phyloP scores from a whole-genome alignment of 1,140 invertebrate genomes.

The Amyelois transitella region DNA sequence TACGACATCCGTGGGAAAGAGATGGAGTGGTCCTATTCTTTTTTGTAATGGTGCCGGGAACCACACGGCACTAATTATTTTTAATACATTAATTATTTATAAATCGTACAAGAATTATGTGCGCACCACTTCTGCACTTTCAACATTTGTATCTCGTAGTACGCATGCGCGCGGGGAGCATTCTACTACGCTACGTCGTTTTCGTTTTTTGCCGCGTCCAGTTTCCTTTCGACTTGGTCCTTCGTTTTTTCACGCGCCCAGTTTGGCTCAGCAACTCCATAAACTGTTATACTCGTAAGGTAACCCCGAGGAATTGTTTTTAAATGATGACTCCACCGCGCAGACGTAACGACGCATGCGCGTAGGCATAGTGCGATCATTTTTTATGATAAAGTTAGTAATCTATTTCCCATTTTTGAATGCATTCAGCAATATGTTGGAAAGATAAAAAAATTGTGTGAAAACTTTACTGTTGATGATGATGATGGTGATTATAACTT shows the following conservation, averaged over 20 bases:
- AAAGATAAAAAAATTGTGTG: too few species aligned
- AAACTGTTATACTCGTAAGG: conserved; percentile 14
- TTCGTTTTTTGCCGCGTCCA: conserved; percentile 1
- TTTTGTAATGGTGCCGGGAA: too few species aligned
- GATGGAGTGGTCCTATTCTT: too few species aligned
- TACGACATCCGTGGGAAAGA: too few species aligned
- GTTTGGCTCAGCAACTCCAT: conserved; percentile 2
- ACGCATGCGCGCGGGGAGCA: conserved; percentile 10
- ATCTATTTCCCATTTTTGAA: too few species aligned
- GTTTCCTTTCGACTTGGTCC: neutral
- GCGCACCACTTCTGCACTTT: neutral
- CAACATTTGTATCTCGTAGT: neutral
- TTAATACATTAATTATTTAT: too few species aligned
- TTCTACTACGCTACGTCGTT: neutral
- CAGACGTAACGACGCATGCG: conserved; percentile 1
- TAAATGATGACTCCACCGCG: conserved; percentile 1
- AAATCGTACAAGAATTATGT: neutral
- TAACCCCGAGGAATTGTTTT: conserved; percentile 5
- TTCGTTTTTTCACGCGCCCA: neutral
- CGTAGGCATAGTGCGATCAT: neutral
- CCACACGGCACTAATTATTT: too few species aligned
- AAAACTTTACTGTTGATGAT: too few species aligned
- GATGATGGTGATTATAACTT: too few species aligned
- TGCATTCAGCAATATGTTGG: too few species aligned
- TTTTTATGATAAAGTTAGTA: too few species aligned